Evolutionary conservation across 2,888 invertebrate genomes (phyloP).

Genomic region (Nasonovia ribisnigri): DNA sequence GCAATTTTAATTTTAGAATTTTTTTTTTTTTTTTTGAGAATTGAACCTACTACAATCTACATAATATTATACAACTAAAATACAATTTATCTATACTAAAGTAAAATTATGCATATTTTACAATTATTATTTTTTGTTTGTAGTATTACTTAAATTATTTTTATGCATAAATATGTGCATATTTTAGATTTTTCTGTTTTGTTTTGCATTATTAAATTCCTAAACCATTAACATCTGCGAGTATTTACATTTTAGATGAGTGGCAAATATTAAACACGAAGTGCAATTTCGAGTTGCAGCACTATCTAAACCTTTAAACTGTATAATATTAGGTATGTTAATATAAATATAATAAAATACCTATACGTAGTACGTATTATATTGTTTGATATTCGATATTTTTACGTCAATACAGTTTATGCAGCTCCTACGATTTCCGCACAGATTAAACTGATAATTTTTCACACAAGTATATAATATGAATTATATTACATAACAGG

Average conservation of each 20-base stretch:
- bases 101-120: neutral
- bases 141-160: neutral
- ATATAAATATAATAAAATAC: neutral
- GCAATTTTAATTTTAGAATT: neutral
- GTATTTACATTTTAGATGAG: neutral
- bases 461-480: neutral
- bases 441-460: neutral
- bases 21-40: neutral
- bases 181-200: neutral
- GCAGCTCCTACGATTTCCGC: neutral
- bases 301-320: neutral
- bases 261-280: neutral
- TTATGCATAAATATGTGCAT: neutral
- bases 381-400: neutral
- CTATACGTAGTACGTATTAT: neutral
- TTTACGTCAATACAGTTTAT: neutral
- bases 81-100: neutral
- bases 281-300: neutral
- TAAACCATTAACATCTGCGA: neutral
- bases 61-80: neutral
- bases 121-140: neutral
- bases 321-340: too few species aligned
- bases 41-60: neutral
- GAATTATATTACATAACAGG: neutral
- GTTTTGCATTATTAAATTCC: neutral